phyloP scores from a whole-genome alignment of 2,797 vertebrate genomes.

The Syngnathus acus region DNA sequence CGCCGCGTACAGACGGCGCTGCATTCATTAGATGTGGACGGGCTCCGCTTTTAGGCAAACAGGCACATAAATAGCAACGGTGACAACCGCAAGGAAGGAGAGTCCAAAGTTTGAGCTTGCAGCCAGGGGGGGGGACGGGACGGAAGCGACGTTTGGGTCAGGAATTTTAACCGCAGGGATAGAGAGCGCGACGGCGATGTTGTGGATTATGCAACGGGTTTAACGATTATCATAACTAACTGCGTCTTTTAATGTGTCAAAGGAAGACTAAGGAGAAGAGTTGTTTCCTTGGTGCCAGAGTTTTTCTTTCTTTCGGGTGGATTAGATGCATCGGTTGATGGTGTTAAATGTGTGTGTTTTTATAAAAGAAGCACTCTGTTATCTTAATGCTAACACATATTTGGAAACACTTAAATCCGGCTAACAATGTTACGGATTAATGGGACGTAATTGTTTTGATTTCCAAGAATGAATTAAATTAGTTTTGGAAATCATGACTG shows the following conservation, averaged over 20 bases:
- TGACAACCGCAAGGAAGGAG: constrained; percentile 48
- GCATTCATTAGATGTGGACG: constrained; percentile 15
- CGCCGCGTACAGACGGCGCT: constrained; percentile 42
- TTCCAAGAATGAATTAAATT: too few species aligned
- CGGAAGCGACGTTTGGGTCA: constrained; percentile 28
- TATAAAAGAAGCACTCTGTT: background rate
- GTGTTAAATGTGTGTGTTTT: background rate
- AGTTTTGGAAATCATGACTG: too few species aligned
- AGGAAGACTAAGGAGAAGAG: background rate
- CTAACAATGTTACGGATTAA: too few species aligned
- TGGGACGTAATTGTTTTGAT: too few species aligned
- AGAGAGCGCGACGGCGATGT: background rate
- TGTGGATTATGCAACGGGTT: constrained; percentile 7
- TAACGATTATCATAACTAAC: background rate
- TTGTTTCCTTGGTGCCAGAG: background rate
- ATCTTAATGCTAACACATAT: too few species aligned
- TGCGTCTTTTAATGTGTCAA: background rate
- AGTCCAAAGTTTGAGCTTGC: constrained; percentile 36
- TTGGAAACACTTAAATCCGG: too few species aligned
- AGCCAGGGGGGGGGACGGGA: constrained; percentile 40
- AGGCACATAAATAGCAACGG: constrained; percentile 62
- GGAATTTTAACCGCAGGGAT: constrained; percentile 48
- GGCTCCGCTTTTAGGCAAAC: constrained; percentile 57
- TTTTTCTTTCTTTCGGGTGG: background rate
- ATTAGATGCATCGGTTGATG: background rate